These are phyloP conservation scores for Falco concolor DNA, from an alignment of 2,797 vertebrate species.

Conservation along the genomic window DNA sequence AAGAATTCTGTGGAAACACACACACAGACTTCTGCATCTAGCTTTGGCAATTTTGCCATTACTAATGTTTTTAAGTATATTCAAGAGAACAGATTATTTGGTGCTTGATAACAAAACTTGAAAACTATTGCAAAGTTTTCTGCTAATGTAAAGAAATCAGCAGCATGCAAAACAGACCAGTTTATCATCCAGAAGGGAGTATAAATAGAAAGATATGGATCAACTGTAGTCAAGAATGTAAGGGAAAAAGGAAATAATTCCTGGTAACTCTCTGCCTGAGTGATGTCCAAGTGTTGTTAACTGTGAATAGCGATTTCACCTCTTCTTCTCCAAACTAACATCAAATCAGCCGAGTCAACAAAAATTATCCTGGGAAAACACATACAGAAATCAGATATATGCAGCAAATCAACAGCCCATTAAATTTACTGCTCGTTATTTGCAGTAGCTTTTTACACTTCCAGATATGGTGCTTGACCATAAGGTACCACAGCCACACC, in stretches of 20 bases:
- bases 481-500: background rate
- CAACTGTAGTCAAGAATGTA: background rate
- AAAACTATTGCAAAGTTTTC: background rate
- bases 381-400: background rate
- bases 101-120: background rate
- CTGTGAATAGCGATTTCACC: background rate
- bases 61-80: background rate
- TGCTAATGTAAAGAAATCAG: background rate
- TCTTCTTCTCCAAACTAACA: background rate
- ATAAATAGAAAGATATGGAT: background rate
- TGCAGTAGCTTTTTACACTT: background rate
- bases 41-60: background rate
- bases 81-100: background rate
- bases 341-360: slow-evolving; percentile 16
- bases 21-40: background rate
- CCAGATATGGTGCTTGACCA: background rate
- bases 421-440: background rate
- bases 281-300: background rate
- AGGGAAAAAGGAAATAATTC: background rate
- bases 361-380: background rate
- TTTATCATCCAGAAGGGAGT: background rate
- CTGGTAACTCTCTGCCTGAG: background rate
- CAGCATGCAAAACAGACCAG: background rate
- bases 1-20: background rate
- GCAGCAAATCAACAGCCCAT: background rate